Conservation (phyloP, 2,113 vertebrate genomes). For the Genyomyrus donnyi region DNA sequence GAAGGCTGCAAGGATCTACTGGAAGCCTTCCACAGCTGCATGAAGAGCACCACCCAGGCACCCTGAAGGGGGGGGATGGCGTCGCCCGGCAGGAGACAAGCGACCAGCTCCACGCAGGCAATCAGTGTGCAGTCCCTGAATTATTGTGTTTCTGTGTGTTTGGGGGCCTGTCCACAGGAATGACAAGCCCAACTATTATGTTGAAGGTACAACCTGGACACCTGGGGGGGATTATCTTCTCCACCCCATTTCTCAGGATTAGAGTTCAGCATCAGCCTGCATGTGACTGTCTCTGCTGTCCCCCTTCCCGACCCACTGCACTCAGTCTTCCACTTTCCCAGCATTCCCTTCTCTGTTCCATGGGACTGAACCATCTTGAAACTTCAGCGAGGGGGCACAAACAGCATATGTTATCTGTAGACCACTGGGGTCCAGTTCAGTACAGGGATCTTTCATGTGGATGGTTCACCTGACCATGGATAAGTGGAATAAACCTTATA, state of each 20-base stretch:
- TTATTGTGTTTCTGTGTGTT: neutral
- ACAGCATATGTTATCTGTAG: slow-evolving; percentile 34
- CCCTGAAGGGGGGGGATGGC: slow-evolving; percentile 46
- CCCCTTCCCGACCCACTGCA: slow-evolving; percentile 52
- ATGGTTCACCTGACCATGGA: neutral
- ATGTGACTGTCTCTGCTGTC: neutral
- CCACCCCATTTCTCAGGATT: neutral
- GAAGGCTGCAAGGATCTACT: slow-evolving; percentile 63
- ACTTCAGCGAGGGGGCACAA: slow-evolving; percentile 38
- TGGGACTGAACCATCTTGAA: slow-evolving; percentile 43
- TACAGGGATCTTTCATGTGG: slow-evolving; percentile 16
- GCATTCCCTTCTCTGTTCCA: slow-evolving; percentile 61
- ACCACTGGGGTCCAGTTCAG: slow-evolving; percentile 34
- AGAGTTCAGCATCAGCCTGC: neutral
- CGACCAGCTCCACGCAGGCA: neutral
- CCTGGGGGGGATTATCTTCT: neutral
- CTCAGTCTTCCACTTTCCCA: slow-evolving; percentile 62
- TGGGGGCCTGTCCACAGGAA: neutral
- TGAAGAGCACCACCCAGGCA: slow-evolving; percentile 55
- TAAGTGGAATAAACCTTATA: neutral
- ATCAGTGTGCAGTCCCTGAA: neutral
- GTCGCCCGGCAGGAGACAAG: slow-evolving; percentile 27
- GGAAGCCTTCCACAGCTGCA: slow-evolving; percentile 62
- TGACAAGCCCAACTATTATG: neutral
- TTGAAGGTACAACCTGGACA: neutral